Conservation (phyloP, 1,140 invertebrate species). For the Polypedilum vanderplanki region DNA sequence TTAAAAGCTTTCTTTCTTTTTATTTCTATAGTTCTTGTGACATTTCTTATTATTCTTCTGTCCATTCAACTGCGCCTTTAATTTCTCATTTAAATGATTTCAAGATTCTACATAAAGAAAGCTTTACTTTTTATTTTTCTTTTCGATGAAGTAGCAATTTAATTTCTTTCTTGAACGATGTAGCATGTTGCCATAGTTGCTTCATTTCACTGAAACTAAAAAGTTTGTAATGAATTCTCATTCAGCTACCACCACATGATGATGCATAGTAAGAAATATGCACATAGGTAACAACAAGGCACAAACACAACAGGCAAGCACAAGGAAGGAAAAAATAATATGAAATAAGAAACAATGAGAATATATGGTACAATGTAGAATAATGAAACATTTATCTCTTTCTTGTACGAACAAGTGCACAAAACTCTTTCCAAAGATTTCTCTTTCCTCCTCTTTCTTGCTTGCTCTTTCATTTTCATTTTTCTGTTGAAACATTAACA, state of each 20-base stretch:
- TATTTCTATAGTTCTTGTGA: conserved; percentile 15
- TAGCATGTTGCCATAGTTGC: background rate
- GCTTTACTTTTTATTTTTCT: background rate
- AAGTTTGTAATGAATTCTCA: conserved; percentile 26
- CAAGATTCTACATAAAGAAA: background rate
- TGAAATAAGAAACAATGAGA: no score
- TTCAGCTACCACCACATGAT: background rate
- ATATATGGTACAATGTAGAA: no score
- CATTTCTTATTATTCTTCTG: background rate
- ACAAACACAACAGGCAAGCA: background rate
- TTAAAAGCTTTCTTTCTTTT: background rate
- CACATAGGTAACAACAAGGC: background rate
- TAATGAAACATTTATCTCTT: no score
- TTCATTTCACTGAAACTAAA: background rate
- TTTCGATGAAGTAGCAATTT: background rate
- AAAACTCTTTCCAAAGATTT: no score
- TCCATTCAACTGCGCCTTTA: no score
- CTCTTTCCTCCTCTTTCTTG: no score
- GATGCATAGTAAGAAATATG: background rate
- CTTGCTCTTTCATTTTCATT: no score
- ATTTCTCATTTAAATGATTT: no score
- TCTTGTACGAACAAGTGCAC: no score
- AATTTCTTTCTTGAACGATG: background rate
- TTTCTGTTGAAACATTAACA: no score
- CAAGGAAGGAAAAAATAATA: background rate